Evolutionary conservation across 2,113 vertebrate genomes (phyloP), one percentile per base, ranked within the genome.

Genomic region (Brienomyrus brachyistius): DNA sequence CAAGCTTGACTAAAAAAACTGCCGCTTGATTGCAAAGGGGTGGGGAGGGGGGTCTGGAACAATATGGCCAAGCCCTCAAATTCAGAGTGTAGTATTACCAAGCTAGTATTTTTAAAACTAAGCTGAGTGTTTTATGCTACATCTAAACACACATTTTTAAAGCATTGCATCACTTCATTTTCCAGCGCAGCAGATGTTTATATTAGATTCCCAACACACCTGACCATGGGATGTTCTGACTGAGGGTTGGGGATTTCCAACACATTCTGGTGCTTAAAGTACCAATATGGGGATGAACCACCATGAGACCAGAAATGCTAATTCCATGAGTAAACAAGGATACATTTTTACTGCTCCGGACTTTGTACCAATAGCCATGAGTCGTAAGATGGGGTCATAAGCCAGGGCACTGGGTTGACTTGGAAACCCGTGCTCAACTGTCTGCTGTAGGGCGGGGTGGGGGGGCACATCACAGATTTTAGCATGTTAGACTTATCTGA

Each of bases 261-360:
- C 74, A 43, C 74, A 43, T 80, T 80, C 74, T 43, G 35, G 13
- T 43, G 11, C 35, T 40, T 80, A 17, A 80, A 17, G 35, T 43
- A 80, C 15, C 74, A 80, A 35, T 6, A 80, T 80, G 74, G 15
- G n/a, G 80, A 54, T 45, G 89, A 17, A 90, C 47, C 27, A 19
- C 59, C 47, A 35, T 19, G 9, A 54, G 51, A 15, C 51, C 17
- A 3, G 51, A n/a, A 89, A 10, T 1, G 1, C 15, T 27, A 88
- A 4, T 40, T 82, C 11, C 2, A 77, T 40, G 21, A 52, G 13
- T 84, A 52, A 40, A 92, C 94, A 97, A 99, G 98, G 98, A 99
- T 99, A 99, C 98, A 99, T 95, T 96, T 99, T 99, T 90, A 99
- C 95, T 2, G 98, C 97, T 95, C 98, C 98, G 2, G 97, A 97